Conservation (phyloP, 2,797 vertebrate genomes). For the Ambastaia sidthimunki region DNA sequence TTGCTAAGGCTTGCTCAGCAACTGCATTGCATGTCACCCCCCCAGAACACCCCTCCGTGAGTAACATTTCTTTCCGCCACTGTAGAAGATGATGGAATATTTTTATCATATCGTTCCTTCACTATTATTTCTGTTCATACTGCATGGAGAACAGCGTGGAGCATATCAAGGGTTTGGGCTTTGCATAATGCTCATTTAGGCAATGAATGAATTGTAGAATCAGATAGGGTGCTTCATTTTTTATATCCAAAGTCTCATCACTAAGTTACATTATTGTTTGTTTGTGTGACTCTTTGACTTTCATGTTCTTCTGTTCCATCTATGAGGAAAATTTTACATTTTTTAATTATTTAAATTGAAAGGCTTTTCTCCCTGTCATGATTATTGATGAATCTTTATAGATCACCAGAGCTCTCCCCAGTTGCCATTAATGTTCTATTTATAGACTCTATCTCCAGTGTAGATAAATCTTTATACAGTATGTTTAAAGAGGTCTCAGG, state of each 20-base stretch:
- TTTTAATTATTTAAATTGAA: neutral
- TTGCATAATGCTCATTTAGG: neutral
- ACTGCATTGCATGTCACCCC: conserved; percentile 64
- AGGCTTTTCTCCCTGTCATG: conserved; percentile 7
- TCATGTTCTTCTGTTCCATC: neutral
- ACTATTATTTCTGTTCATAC: neutral
- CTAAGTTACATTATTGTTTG: neutral
- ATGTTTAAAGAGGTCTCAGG: conserved; percentile 14
- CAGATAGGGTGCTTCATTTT: neutral
- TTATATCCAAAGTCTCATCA: neutral
- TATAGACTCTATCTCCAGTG: conserved; percentile 12
- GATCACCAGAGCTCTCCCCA: neutral
- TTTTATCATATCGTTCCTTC: neutral
- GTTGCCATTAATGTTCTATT: neutral
- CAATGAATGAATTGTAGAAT: no score
- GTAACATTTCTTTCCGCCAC: neutral
- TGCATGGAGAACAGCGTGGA: neutral
- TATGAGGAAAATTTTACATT: neutral
- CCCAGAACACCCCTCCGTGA: conserved; percentile 52
- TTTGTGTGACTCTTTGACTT: neutral
- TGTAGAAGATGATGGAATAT: neutral
- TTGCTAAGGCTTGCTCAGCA: conserved; percentile 82
- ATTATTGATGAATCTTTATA: neutral
- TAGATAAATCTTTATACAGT: neutral
- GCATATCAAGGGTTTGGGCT: neutral